Evolutionary conservation across 2,113 vertebrate genomes (phyloP).

Genomic region (Podilymbus podiceps): DNA sequence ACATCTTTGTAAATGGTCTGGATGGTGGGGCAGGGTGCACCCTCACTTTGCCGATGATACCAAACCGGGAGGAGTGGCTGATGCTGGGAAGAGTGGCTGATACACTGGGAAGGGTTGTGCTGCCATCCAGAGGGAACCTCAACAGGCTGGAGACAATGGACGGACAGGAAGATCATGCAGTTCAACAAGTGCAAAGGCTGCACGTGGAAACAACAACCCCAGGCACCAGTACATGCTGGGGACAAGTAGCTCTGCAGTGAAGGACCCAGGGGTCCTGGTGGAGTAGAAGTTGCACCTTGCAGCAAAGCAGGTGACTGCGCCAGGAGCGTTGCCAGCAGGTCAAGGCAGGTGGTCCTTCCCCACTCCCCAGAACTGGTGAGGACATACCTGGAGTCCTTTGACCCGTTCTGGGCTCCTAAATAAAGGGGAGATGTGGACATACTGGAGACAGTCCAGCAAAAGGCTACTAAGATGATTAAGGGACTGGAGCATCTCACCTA

Average conservation of each 20-base stretch:
- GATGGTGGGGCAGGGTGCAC: background rate
- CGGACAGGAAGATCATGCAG: no score
- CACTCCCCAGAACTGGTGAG: background rate
- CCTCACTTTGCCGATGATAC: background rate
- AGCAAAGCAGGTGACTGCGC: background rate
- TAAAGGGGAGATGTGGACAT: background rate
- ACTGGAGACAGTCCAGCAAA: background rate
- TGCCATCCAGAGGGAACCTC: background rate
- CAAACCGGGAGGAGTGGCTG: background rate
- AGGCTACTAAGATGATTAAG: background rate
- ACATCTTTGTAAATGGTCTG: background rate
- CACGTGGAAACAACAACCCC: background rate
- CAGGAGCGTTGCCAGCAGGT: background rate
- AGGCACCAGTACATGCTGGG: background rate
- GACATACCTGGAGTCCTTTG: background rate
- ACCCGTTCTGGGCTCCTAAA: background rate
- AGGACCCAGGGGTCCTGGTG: rapidly evolving
- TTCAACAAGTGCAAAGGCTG: background rate
- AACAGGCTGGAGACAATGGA: background rate
- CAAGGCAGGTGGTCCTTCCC: background rate
- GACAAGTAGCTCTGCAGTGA: background rate
- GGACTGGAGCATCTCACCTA: background rate
- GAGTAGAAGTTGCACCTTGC: background rate
- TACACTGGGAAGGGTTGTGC: background rate
- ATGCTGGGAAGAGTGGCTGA: background rate